Evolutionary conservation across 2,113 vertebrate genomes (phyloP), one percentile per base, ranked within the genome.

Genomic region (Sterrhoptilus dennistouni): DNA sequence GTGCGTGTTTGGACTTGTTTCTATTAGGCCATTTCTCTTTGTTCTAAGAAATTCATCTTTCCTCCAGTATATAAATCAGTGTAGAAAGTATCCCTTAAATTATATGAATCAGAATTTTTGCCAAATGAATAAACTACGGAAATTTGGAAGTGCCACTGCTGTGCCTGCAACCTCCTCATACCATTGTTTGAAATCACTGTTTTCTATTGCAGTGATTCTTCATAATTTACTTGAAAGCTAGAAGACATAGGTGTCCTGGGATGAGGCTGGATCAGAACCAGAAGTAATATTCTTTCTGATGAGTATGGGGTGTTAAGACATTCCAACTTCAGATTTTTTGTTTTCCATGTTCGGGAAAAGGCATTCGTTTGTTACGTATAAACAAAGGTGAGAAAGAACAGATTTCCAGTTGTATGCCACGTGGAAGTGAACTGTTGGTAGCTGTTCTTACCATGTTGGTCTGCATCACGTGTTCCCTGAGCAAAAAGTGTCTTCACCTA

Each of bases 221-320:
- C 21, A 20, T 40, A 28, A 11, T 31, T 42, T 25, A 25, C 23
- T 61, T 68, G 33, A 66, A 69, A 59, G 40, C 14, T 36, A 28
- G 18, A 79, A 53, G 28, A 15, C 0, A 0, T 8, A 25, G 42
- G 1, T 87, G 14, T 69, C 14, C 40, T 56, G 24, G 9, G 45
- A 90, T 56, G 22, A 68, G 13, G 8, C 44, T 85, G 38, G 18
- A 29, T 71, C 1, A 2, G 66, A 88, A 60, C 6, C 6, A 56
- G 63, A 68, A 12, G 9, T 4, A 28, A 11, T 7, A 0, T 17
- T 29, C 28, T 49, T 86, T 52, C 27, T 54, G 20, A 20, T 83
- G 44, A 83, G 5, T 76, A 40, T 5, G 36, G 14, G 12, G 5
- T 6, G 0, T 40, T 64, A 60, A 52, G 29, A 14, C 3, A 16